Base-by-base conservation (phyloP, 2,888 invertebrate genomes). In the Amiota communis region DNA sequence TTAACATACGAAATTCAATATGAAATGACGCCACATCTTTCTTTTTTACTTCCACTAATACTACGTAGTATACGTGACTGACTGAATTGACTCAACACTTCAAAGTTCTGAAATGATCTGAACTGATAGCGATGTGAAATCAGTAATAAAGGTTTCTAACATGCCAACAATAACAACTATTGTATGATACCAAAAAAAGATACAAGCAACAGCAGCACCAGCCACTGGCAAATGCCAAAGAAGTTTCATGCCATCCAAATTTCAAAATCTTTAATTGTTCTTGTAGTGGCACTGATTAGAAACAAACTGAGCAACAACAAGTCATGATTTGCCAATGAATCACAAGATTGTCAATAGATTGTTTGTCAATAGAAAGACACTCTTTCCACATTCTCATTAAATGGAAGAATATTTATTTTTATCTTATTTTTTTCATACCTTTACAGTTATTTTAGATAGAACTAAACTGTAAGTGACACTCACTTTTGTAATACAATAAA, bases 91-190 rank as follows among this genome's bases (percentile, higher is more conserved):
- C 56, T 15, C 46, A 49, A 46, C 75, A 78, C 79, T 78, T 81
- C 78, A 63, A 75, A 61, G 67, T 71, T 69, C 77, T 72, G n/a
- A 36, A 78, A 73, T 74, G 75, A 79, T 86, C 84, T 86, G 79
- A 78, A 64, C 74, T 76, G 76, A 77, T 80, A 78, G 72, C 72
- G 73, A 67, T 70, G 64, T 76, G 78, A 70, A 69, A 77, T 71
- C 75, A 70, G 75, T 74, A 76, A 78, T 75, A 77, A 77, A 65
- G 72, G 63, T 20, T 12, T 36, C 13, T 51, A 12, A 10, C 13
- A 57, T 13, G 15, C 3, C 49, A 48, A 48, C 53, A 51, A 68
- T 8, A 71, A 36, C 61, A n/a, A n/a, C n/a, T n/a, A n/a, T n/a
- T n/a, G n/a, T 23, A 13, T 15, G 79, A 79, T 48, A 80, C 78